These are phyloP conservation scores for Patella depressa DNA, from an alignment of 2,888 invertebrate genomes.

Conservation along the genomic window DNA sequence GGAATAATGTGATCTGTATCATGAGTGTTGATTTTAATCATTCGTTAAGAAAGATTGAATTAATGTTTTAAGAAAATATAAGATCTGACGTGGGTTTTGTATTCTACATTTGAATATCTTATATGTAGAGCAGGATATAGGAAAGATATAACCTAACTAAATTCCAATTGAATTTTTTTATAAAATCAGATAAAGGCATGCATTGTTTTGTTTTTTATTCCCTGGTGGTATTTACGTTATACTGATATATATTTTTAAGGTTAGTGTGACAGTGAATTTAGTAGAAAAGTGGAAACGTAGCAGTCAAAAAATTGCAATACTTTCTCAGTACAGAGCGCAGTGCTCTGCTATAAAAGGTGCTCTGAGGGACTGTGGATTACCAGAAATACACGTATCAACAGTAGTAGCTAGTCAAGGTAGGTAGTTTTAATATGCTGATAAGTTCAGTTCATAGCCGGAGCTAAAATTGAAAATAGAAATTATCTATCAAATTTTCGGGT, in stretches of 20 bases:
- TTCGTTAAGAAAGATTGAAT: too few relatives aligned
- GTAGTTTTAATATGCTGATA: too few relatives aligned
- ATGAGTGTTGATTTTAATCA: too few relatives aligned
- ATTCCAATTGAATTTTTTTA: not conserved
- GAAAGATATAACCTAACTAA: too few relatives aligned
- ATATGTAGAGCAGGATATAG: too few relatives aligned
- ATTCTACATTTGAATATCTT: too few relatives aligned
- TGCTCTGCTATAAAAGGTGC: constrained; percentile 44
- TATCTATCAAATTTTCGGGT: not conserved
- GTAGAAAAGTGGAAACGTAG: constrained; percentile 44
- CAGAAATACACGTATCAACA: constrained; percentile 37
- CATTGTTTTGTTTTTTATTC: not conserved
- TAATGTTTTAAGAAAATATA: too few relatives aligned
- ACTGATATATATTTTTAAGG: constrained; percentile 39
- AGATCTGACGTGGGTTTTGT: too few relatives aligned
- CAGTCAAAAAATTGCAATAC: constrained; percentile 48
- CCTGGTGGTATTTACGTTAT: too few relatives aligned
- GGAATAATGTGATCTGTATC: too few relatives aligned
- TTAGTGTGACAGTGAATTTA: constrained; percentile 46
- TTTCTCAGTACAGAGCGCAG: constrained; percentile 60
- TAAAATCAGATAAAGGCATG: too few relatives aligned
- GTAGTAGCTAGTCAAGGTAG: constrained; percentile 51
- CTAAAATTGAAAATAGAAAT: not conserved
- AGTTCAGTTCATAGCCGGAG: too few relatives aligned
- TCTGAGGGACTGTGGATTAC: constrained; percentile 32